These are phyloP conservation scores for Coelopa frigida DNA, from an alignment of 1,140 invertebrate genomes.

Conservation along the genomic window DNA sequence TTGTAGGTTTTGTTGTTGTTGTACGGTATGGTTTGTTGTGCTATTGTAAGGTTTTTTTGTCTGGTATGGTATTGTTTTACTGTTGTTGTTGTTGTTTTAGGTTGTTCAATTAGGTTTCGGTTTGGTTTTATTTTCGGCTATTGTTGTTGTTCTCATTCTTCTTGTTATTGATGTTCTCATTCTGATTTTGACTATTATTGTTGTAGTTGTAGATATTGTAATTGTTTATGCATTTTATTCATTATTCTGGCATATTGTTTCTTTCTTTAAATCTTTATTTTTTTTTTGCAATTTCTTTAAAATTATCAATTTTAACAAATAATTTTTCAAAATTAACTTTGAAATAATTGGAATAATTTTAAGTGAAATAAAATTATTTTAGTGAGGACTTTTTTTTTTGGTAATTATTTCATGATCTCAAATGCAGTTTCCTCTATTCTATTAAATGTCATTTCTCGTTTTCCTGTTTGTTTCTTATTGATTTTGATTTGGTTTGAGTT, in stretches of 20 bases:
- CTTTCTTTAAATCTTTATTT: conserved; percentile 13
- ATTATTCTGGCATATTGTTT: conserved; percentile 39
- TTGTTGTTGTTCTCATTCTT: conserved; percentile 15
- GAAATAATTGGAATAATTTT: conserved; percentile 23
- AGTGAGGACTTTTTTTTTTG: conserved; percentile 13
- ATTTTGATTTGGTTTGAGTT: too few species aligned
- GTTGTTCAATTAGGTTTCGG: conserved; percentile 4
- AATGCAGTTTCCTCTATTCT: too few species aligned
- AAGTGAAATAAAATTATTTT: too few species aligned
- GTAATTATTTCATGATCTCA: conserved; percentile 10
- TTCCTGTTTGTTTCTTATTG: too few species aligned
- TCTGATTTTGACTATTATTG: neutral
- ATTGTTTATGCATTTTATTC: conserved; percentile 7
- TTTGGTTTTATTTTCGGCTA: conserved; percentile 2
- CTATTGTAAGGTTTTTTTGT: conserved; percentile 7
- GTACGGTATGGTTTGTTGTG: neutral
- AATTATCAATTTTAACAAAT: conserved; percentile 12
- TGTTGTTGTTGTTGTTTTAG: conserved; percentile 17
- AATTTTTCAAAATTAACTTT: conserved; percentile 18
- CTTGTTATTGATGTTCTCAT: conserved; percentile 1
- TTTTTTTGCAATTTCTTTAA: conserved; percentile 18
- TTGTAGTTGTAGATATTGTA: neutral
- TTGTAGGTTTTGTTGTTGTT: neutral
- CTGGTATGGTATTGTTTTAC: conserved; percentile 7
- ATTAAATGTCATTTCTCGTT: too few species aligned